phyloP scores from a whole-genome alignment of 2,888 invertebrate species.

The Byasa hedistus region DNA sequence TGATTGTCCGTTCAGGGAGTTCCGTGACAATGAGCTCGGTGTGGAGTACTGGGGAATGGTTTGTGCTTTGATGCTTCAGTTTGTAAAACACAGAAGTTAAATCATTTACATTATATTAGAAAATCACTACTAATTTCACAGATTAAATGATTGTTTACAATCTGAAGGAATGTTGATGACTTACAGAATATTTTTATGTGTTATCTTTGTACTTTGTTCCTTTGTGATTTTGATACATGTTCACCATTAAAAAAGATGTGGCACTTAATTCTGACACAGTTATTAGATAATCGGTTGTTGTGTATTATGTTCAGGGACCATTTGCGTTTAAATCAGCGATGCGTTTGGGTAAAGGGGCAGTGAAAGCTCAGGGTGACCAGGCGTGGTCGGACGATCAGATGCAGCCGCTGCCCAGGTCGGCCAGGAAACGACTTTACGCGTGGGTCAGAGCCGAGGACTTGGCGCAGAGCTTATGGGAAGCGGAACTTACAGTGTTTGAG shows the following conservation, averaged over 20 bases:
- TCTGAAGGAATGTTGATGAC: no score
- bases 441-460: conserved; percentile 68
- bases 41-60: conserved; percentile 69
- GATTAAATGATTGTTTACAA: no score
- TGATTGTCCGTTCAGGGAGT: conserved; percentile 70
- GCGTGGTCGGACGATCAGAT: conserved; percentile 66
- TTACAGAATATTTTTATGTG: no score
- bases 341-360: conserved; percentile 37
- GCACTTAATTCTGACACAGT: no score
- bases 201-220: no score
- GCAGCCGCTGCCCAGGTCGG: conserved; percentile 66
- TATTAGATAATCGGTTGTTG: no score
- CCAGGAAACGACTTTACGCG: conserved; percentile 56
- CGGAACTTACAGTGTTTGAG: conserved; percentile 62
- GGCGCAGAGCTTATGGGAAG: conserved; percentile 57
- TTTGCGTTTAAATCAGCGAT: conserved; percentile 46
- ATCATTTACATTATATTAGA: no score
- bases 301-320: conserved; percentile 52
- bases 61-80: conserved; percentile 32
- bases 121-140: no score
- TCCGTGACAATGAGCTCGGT: conserved; percentile 60
- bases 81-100: not conserved
- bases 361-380: conserved; percentile 45
- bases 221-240: no score
- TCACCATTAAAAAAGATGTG: no score